A percentile compares a stretch with the other conserved stretches of the same genome.
Conservation (phyloP, 2,888 invertebrate genomes). For the Lamellibrachia columna region DNA sequence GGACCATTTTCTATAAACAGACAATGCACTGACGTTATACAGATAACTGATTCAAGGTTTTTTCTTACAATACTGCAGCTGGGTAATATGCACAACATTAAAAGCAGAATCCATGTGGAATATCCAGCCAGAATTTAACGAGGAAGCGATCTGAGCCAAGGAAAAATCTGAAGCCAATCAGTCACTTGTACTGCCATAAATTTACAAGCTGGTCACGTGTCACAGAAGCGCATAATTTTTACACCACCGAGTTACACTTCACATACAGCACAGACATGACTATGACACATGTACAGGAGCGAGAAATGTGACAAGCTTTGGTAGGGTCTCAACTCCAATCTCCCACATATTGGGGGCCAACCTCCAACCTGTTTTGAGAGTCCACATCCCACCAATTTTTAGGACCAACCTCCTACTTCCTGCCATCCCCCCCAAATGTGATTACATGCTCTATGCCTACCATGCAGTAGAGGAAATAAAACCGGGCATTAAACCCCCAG, state of each 20-base stretch:
- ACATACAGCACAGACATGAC: not conserved
- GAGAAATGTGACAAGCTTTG: no score
- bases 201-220: not conserved
- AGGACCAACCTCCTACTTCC: no score
- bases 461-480: not conserved
- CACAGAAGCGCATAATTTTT: not conserved
- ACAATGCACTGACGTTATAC: not conserved
- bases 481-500: not conserved
- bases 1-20: not conserved
- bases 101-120: not conserved
- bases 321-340: no score
- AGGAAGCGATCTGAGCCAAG: not conserved
- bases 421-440: not conserved
- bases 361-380: no score
- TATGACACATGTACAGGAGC: not conserved
- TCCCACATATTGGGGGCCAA: no score
- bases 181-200: no score
- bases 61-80: not conserved
- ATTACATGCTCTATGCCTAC: not conserved
- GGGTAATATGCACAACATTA: not conserved
- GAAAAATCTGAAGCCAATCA: not conserved
- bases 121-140: not conserved
- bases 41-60: not conserved
- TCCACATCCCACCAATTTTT: no score
- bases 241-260: not conserved